These are phyloP conservation scores for Enteromius radiatus DNA, from an alignment of 2,797 vertebrate species.

Conservation along the genomic window DNA sequence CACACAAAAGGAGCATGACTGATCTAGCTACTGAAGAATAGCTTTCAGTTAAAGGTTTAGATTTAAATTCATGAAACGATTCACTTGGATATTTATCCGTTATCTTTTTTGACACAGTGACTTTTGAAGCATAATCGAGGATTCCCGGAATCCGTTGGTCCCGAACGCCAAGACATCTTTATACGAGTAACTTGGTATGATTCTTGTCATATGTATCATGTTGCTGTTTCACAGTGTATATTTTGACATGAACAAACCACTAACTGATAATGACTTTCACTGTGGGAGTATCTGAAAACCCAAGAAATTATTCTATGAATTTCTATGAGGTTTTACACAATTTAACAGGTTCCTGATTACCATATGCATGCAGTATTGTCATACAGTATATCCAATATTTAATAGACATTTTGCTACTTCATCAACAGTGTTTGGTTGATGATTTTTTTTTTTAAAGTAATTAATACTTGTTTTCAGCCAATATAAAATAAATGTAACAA, in stretches of 20 bases:
- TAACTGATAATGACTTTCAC: background rate
- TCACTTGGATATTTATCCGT: slow-evolving; percentile 34
- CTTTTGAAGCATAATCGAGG: background rate
- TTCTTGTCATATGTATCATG: background rate
- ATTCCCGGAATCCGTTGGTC: background rate
- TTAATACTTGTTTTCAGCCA: background rate
- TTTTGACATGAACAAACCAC: background rate
- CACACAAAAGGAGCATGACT: slow-evolving; percentile 63
- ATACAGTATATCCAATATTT: background rate
- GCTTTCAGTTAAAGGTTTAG: slow-evolving; percentile 59
- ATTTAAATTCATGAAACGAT: slow-evolving; percentile 47
- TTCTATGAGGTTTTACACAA: background rate
- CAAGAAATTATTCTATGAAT: background rate
- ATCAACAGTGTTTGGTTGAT: no score
- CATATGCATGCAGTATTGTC: background rate
- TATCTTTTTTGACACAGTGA: slow-evolving; percentile 17
- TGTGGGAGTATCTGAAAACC: background rate
- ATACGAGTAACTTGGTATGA: background rate
- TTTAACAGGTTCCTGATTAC: background rate
- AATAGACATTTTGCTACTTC: background rate
- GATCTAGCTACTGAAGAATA: slow-evolving; percentile 64
- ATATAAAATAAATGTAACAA: background rate
- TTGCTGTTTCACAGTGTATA: background rate
- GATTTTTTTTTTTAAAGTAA: background rate
- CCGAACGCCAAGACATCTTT: background rate